A percentile compares a stretch with the other conserved stretches of the same genome.
Evolutionary conservation across 2,113 vertebrate genomes (phyloP).

Genomic region (Megatriorchis doriae): DNA sequence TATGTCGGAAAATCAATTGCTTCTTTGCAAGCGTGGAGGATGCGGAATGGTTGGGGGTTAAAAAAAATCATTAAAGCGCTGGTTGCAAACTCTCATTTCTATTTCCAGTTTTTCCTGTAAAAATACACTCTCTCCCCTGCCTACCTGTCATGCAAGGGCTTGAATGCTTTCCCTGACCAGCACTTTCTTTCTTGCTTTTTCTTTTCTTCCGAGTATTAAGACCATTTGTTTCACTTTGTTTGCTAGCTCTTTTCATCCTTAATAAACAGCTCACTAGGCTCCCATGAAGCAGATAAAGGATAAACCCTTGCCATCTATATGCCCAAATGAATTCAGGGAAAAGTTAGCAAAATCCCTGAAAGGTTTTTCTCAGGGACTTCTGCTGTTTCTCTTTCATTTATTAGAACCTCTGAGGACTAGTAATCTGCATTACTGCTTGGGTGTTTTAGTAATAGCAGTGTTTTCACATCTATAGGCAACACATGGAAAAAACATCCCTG

Average conservation of each 20-base stretch:
- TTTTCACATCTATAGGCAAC: neutral
- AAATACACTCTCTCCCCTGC: neutral
- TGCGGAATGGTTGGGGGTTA: neutral
- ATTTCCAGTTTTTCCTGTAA: neutral
- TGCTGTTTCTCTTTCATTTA: neutral
- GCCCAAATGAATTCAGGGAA: neutral
- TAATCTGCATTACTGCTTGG: neutral
- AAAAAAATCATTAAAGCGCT: neutral
- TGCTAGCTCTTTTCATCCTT: neutral
- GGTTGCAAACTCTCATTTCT: neutral
- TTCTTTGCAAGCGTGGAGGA: neutral
- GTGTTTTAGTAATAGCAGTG: neutral
- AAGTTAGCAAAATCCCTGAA: neutral
- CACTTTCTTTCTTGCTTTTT: neutral
- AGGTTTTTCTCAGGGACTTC: neutral
- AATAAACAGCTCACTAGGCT: neutral
- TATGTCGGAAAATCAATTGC: neutral
- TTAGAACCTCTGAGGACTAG: neutral
- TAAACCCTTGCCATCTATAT: neutral
- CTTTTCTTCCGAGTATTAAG: neutral
- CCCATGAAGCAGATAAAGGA: neutral
- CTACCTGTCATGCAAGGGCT: neutral
- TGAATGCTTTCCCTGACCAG: neutral
- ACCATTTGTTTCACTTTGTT: neutral
- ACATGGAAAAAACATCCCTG: neutral